These are phyloP conservation scores for Agonopterix subpropinquella DNA, from an alignment of 2,888 invertebrate species.

Conservation along the genomic window DNA sequence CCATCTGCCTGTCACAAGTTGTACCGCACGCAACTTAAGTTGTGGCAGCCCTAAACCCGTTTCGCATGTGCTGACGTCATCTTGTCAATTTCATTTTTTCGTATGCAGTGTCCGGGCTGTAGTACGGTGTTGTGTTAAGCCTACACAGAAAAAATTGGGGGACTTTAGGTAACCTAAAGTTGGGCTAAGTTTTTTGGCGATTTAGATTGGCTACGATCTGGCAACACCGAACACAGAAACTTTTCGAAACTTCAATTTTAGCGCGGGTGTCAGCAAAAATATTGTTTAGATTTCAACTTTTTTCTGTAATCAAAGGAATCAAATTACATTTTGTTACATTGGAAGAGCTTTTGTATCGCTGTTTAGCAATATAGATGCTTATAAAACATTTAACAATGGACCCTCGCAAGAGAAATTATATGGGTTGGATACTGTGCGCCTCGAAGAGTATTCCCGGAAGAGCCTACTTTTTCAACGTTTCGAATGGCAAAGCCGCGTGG, in stretches of 20 bases:
- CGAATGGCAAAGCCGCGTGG: conserved; percentile 48
- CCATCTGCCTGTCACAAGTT: too few species aligned
- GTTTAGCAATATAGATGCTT: background rate
- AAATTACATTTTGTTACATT: background rate
- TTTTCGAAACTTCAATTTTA: conserved; percentile 11
- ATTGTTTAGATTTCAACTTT: background rate
- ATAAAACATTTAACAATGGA: conserved; percentile 20
- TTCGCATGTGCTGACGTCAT: too few species aligned
- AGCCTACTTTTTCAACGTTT: conserved; percentile 53
- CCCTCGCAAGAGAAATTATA: conserved; percentile 24
- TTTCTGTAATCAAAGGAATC: background rate
- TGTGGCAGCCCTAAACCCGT: too few species aligned
- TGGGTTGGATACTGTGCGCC: conserved; percentile 47
- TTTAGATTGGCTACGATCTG: too few species aligned
- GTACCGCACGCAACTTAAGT: too few species aligned
- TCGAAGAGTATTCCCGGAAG: conserved; percentile 53
- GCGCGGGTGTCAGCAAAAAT: conserved; percentile 40
- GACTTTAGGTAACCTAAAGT: too few species aligned
- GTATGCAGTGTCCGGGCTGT: too few species aligned
- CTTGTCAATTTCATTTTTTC: too few species aligned
- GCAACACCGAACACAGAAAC: background rate
- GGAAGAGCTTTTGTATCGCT: background rate
- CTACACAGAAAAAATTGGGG: too few species aligned
- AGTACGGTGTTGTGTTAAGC: too few species aligned
- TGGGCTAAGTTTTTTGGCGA: too few species aligned